Evolutionary conservation across 2,888 invertebrate species (phyloP).

Genomic region (Drosophila basisetae): DNA sequence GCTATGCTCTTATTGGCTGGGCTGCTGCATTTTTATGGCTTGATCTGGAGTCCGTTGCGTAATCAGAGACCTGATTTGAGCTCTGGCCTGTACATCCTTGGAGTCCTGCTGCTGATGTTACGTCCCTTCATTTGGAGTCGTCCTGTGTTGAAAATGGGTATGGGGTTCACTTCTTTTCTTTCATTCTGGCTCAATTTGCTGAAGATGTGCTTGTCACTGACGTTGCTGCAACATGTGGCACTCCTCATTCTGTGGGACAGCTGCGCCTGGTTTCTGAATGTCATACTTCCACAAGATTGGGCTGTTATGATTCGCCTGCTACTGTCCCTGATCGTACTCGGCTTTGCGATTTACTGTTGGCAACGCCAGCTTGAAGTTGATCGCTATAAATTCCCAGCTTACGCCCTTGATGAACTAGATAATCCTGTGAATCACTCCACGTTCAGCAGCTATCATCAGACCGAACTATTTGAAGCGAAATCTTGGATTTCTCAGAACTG

Average conservation of each 20-base stretch:
- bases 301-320: conserved; percentile 21
- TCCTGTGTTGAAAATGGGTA: neutral
- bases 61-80: conserved; percentile 44
- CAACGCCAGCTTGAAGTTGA: neutral
- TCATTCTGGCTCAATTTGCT: conserved; percentile 21
- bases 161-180: neutral
- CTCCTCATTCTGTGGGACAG: conserved; percentile 35
- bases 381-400: neutral
- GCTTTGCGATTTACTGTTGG: conserved; percentile 25
- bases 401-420: neutral
- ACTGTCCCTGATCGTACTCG: conserved; percentile 16
- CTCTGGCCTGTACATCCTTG: conserved; percentile 42
- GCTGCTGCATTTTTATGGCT: conserved; percentile 22
- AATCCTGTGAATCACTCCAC: neutral
- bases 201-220: conserved; percentile 28
- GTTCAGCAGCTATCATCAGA: neutral
- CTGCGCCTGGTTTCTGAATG: conserved; percentile 25
- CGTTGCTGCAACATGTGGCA: conserved; percentile 46
- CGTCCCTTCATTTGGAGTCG: neutral
- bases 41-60: conserved; percentile 31
- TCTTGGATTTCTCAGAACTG: neutral
- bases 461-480: neutral
- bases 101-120: conserved; percentile 32
- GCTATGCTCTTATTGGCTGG: conserved; percentile 15
- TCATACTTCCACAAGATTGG: neutral